A percentile compares a stretch with the other conserved stretches of the same genome.
Conservation (phyloP, 1,140 invertebrate genomes). For the Drosophila gunungcola region DNA sequence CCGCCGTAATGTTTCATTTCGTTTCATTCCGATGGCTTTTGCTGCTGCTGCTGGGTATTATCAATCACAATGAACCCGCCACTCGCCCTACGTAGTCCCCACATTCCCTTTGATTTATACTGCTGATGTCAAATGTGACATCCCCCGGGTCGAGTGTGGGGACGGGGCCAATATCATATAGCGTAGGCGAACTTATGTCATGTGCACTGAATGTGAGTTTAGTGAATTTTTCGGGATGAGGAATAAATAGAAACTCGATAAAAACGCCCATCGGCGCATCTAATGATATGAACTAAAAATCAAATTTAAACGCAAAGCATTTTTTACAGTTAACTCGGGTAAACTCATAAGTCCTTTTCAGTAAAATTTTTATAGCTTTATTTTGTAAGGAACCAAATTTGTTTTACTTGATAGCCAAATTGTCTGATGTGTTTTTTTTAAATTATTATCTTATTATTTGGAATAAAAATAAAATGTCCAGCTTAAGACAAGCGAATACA, state of each 20-base stretch:
- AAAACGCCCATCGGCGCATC: conserved; percentile 41
- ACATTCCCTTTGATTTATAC: conserved; percentile 76
- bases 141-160: conserved; percentile 18
- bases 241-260: conserved; percentile 22
- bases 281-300: conserved; percentile 53
- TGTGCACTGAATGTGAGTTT: conserved; percentile 66
- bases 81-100: conserved; percentile 7
- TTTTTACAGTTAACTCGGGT: conserved; percentile 31
- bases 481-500: no score
- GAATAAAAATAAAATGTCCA: no score
- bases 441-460: no score
- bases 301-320: conserved; percentile 40
- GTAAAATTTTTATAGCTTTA: no score
- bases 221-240: conserved; percentile 31
- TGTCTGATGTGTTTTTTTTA: no score
- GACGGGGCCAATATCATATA: not conserved
- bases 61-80: conserved; percentile 68
- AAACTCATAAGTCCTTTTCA: not conserved
- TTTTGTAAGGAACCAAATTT: no score
- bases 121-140: conserved; percentile 78
- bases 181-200: conserved; percentile 60
- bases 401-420: no score
- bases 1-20: conserved; percentile 81
- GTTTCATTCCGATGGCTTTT: conserved; percentile 51
- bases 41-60: conserved; percentile 56